phyloP scores from a whole-genome alignment of 2,113 vertebrate genomes.

The Serilophus lunatus region DNA sequence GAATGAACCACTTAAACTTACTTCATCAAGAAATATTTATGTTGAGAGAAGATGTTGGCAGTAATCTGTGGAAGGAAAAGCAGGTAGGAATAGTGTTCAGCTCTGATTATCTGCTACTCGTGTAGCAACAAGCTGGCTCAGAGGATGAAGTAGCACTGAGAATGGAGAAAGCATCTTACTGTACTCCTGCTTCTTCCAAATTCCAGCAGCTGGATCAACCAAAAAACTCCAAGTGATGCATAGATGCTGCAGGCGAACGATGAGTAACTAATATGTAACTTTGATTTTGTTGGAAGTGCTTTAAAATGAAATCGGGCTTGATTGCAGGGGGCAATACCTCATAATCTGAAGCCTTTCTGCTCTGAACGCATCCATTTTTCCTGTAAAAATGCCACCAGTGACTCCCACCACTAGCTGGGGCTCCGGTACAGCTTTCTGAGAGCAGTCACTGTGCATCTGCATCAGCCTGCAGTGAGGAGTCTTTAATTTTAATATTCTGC shows the following conservation, averaged over 20 bases:
- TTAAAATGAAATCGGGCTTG: neutral
- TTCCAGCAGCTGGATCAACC: neutral
- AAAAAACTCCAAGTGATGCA: neutral
- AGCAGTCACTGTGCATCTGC: neutral
- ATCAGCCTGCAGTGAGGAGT: neutral
- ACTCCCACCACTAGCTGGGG: constrained; percentile 72
- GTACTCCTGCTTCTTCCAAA: neutral
- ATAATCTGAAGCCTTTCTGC: neutral
- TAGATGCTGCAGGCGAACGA: neutral
- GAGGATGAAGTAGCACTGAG: neutral
- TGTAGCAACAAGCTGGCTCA: neutral
- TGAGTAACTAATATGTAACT: neutral
- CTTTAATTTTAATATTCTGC: neutral
- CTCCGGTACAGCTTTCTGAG: constrained; percentile 38
- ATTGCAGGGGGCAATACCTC: neutral
- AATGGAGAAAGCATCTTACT: neutral
- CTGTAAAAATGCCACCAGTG: neutral
- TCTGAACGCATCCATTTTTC: neutral
- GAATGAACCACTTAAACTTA: neutral
- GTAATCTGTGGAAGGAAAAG: neutral
- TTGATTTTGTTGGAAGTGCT: neutral
- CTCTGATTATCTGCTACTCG: neutral
- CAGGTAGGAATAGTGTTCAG: neutral
- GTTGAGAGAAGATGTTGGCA: neutral
- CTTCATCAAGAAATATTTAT: neutral